Base-by-base conservation (phyloP, 2,888 invertebrate genomes). In the Cantharis flavilabris region DNA sequence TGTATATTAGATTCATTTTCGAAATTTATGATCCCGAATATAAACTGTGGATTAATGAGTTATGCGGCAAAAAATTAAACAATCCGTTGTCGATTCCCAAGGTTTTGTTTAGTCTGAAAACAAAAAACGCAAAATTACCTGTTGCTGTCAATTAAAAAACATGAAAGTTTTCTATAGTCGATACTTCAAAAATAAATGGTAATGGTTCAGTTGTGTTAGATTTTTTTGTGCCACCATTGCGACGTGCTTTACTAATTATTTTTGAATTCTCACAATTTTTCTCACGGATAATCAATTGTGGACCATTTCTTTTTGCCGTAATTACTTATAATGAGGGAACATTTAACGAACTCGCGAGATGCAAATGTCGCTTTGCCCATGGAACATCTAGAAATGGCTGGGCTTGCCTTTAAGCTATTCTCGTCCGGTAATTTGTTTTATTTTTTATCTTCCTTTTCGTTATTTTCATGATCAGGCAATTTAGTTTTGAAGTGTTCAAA, bases 1-100 rank as follows among this genome's bases (percentile, higher is more conserved):
- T 81, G 81, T 75, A 81, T 80, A 80, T 81, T 80, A 77, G 76
- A 78, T 71, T 71, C 78, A 76, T 71, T 82, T 72, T 70, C 64
- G 28, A 79, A 76, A 83, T 82, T 80, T 78, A 80, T 79, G 79
- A 74, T 69, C 71, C 67, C 14, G 62, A 73, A 77, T 73, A 76
- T 76, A 78, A 77, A 77, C 70, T 30, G 75, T 62, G 69, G 69
- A 71, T 75, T 75, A 73, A 76, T 76, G 72, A 79, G 73, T 76
- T 72, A 65, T 74, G 18, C 62, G 16, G 20, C 23, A 73, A 69
- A 73, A 72, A 73, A 72, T 62, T 69, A 67, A 72, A 72, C 65
- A 13, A 67, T 28, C 9, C 33, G 28, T 70, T 30, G 70, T 30
- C 70, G 70, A 70, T 70, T 70, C 30, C 28, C 33, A 33, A 70